These are phyloP conservation scores for Centropristis striata DNA, from an alignment of 2,113 vertebrate genomes.

Conservation along the genomic window DNA sequence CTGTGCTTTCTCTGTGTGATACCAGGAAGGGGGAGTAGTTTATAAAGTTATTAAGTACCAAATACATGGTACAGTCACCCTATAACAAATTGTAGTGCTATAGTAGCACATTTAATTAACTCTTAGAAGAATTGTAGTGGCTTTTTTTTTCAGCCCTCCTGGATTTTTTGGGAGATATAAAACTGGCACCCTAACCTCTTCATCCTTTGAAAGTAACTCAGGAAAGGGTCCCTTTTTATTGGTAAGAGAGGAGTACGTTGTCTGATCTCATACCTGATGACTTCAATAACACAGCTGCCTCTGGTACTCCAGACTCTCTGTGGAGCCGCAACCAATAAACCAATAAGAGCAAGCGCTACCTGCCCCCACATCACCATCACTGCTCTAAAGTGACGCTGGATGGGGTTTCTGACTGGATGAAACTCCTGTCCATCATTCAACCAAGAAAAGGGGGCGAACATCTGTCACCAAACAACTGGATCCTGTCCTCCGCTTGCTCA, in stretches of 20 bases:
- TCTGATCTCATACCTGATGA: conserved; percentile 8
- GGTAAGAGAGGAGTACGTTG: conserved; percentile 10
- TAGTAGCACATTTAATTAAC: background rate
- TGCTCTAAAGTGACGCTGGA: conserved; percentile 12
- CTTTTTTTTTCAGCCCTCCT: conserved; percentile 1
- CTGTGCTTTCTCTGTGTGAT: background rate
- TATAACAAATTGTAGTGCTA: background rate
- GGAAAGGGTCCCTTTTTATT: background rate
- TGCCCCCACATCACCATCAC: conserved; percentile 9
- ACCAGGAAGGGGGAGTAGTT: background rate
- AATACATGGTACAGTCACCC: background rate
- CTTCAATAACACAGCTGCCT: conserved; percentile 45
- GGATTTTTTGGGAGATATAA: background rate
- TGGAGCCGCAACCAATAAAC: conserved; percentile 40
- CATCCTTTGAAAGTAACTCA: conserved; percentile 7
- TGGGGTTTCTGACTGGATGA: conserved; percentile 5
- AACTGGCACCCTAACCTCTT: conserved; percentile 7
- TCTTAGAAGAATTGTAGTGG: background rate
- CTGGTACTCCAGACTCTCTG: conserved; percentile 4
- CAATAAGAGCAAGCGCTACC: conserved; percentile 16
- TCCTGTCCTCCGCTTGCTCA: conserved; percentile 11
- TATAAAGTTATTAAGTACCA: background rate
- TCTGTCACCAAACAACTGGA: conserved; percentile 1
- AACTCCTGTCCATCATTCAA: conserved; percentile 7
- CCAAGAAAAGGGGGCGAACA: background rate